Percentiles rank a stretch among this genome's conserved stretches.
phyloP scores from a whole-genome alignment of 1,140 invertebrate genomes.

The Penaeus vannamei region DNA sequence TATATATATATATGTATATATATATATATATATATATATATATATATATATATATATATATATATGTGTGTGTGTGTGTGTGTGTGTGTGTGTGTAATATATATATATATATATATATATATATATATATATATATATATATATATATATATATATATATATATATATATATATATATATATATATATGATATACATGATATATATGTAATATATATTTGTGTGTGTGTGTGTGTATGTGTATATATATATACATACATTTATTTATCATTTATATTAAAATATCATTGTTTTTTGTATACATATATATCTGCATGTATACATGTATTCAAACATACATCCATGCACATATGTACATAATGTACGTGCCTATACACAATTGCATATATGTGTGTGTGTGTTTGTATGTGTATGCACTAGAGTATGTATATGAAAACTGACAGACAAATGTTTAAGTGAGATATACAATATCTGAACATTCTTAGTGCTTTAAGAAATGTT shows the following conservation, averaged over 20 bases:
- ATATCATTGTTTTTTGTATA: neutral
- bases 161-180: neutral
- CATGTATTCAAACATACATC: neutral
- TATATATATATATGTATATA: slow-evolving; percentile 11
- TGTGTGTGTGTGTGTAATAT: neutral
- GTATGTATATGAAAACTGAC: slow-evolving; percentile 19
- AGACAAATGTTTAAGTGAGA: neutral
- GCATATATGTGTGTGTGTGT: slow-evolving; percentile 46
- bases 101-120: neutral
- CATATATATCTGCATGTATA: neutral
- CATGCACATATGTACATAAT: slow-evolving; percentile 44
- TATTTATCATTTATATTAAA: no score
- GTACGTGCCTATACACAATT: slow-evolving; percentile 37
- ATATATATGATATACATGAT: neutral
- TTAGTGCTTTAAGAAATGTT: slow-evolving; percentile 9
- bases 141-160: neutral
- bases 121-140: neutral
- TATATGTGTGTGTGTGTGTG: neutral
- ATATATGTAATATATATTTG: neutral
- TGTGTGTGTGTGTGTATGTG: neutral
- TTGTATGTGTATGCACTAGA: neutral
- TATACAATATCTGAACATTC: neutral
- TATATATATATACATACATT: neutral
- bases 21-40: slow-evolving; percentile 16
- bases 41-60: neutral